phyloP scores from a whole-genome alignment of 2,888 invertebrate genomes.

The Coremacera marginata region DNA sequence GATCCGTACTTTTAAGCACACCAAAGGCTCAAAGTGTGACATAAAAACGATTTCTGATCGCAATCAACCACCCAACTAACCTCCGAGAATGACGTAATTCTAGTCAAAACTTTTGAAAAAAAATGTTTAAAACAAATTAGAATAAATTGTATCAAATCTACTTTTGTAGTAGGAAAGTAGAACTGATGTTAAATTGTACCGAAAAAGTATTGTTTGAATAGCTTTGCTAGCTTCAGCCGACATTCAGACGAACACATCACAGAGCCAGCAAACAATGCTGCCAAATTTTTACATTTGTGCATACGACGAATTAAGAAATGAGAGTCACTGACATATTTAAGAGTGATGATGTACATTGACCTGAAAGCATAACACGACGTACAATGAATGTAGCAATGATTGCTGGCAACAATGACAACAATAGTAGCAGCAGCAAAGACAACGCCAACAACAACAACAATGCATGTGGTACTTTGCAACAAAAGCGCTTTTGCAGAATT shows the following conservation, averaged over 20 bases:
- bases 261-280: not conserved
- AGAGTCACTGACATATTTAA: not conserved
- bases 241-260: not conserved
- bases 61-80: too few species aligned
- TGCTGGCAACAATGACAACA: constrained; percentile 4
- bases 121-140: too few species aligned
- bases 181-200: too few species aligned
- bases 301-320: not conserved
- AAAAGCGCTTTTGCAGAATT: constrained; percentile 3
- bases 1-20: too few species aligned
- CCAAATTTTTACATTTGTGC: not conserved
- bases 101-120: too few species aligned
- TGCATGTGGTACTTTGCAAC: not conserved
- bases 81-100: too few species aligned
- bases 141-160: too few species aligned
- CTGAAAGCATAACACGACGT: not conserved
- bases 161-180: too few species aligned
- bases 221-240: too few species aligned
- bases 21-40: too few species aligned
- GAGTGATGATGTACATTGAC: constrained; percentile 8
- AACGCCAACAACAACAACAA: not conserved
- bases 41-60: too few species aligned
- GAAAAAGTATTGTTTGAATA: too few species aligned
- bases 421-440: not conserved
- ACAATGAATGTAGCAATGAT: not conserved